Base-by-base conservation (phyloP, 2,888 invertebrate species). In the Hesperia comma region DNA sequence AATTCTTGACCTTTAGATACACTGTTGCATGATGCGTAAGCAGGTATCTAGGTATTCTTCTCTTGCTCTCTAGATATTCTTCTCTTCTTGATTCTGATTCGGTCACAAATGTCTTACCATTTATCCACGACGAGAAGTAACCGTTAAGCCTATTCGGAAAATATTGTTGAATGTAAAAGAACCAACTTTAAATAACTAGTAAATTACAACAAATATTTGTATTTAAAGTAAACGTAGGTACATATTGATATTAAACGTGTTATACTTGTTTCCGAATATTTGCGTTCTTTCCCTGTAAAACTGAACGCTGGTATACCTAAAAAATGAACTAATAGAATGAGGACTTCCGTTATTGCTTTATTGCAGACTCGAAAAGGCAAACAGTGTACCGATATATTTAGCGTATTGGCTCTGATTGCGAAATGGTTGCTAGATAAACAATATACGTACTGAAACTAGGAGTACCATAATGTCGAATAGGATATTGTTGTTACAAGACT, bases 361-460 rank as follows among this genome's bases (percentile, higher is more conserved):
- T 21, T 57, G 21, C n/a, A 40, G 7, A 26, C 41, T 41, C 19
- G 21, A 21, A 57, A 57, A 57, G 56, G 57, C 41, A 57, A 41
- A 41, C 57, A 41, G 40, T 26, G 33, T n/a, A 21, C 46, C 49
- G 8, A 41, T 60, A 67, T 56, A 69, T 71, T 71, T 41, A 69
- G 67, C 70, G 72, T 79, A 80, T 80, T 74, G 80, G 75, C 75
- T 73, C 79, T 84, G 87, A 85, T 87, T 85, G 88, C 85, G 80
- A 85, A 87, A 82, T 84, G 86, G 83, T 82, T 81, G 75, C 79
- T 83, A 80, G 85, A 86, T 87, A 89, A 87, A 88, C 84, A 83
- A 74, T 71, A 74, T 70, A n/a, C n/a, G n/a, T n/a, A 70, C 74
- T 21, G 19, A 40, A 21, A 57, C 15, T 41, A 57, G 57, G 41